A percentile compares a stretch with the other conserved stretches of the same genome.
Evolutionary conservation across 92 coral and sea anemone genomes (phyloP).

Genomic region (Porites cylindrica): DNA sequence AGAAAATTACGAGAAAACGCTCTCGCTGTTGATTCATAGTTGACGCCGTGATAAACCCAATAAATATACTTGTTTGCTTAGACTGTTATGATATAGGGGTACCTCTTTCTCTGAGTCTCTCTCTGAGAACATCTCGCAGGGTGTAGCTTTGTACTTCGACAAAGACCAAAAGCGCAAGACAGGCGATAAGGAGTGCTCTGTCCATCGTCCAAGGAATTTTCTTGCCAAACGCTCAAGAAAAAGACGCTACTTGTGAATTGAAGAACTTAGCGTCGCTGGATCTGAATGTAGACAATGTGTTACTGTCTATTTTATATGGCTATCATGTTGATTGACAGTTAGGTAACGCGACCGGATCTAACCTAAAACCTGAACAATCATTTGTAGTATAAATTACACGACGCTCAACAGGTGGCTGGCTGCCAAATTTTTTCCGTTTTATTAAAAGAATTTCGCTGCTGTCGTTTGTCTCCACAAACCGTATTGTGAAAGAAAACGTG

Average conservation of each 20-base stretch:
- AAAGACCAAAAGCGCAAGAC: not conserved
- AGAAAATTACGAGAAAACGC: too few relatives aligned
- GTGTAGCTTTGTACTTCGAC: conserved; percentile 16
- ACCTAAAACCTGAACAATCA: not conserved
- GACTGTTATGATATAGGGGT: too few relatives aligned
- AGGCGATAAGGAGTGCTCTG: not conserved
- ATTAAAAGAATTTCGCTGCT: not conserved
- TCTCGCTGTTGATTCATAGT: too few relatives aligned
- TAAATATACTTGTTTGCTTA: too few relatives aligned
- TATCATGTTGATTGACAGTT: conserved; percentile 26
- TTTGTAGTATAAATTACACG: not conserved
- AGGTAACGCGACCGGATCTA: not conserved
- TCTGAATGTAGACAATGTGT: not conserved
- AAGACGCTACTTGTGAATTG: not conserved
- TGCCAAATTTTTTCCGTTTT: not conserved
- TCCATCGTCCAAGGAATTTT: not conserved
- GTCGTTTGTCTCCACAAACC: not conserved
- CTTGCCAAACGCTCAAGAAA: too few relatives aligned
- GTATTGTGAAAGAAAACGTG: not conserved
- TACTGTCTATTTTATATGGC: not conserved
- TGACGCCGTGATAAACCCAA: too few relatives aligned
- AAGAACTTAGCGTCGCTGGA: not conserved
- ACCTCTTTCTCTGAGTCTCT: conserved; percentile 28
- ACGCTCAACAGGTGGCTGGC: not conserved
- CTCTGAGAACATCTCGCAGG: not conserved